Percentiles rank a stretch among this genome's conserved stretches.
phyloP scores from a whole-genome alignment of 2,797 vertebrate genomes.

The Pipistrellus nathusii region DNA sequence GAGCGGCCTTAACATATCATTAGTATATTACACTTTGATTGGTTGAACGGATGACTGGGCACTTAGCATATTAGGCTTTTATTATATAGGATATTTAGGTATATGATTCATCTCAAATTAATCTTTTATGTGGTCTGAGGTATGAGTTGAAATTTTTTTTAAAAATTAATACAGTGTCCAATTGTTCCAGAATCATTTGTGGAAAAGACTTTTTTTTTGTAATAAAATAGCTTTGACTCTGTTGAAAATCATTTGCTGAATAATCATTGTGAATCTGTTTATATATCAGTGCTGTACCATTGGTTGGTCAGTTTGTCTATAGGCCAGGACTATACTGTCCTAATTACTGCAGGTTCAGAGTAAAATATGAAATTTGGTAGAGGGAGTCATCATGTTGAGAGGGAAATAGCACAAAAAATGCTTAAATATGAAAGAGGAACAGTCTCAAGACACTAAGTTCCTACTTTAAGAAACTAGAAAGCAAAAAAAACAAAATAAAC shows the following conservation, averaged over 20 bases:
- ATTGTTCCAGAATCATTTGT: constrained; percentile 1
- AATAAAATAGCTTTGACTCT: neutral
- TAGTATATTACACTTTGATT: too few species aligned
- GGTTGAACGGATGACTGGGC: too few species aligned
- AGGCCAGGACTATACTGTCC: neutral
- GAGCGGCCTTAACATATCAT: too few species aligned
- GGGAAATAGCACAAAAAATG: neutral
- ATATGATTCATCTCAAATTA: neutral
- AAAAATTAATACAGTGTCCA: neutral
- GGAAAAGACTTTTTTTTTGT: neutral
- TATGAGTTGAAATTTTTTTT: neutral
- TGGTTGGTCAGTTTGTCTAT: neutral
- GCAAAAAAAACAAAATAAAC: constrained; percentile 7
- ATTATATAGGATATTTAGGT: neutral
- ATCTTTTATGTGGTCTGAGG: neutral
- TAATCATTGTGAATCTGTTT: neutral
- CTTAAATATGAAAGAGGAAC: neutral
- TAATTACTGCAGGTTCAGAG: neutral
- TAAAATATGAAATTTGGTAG: neutral
- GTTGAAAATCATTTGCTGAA: neutral
- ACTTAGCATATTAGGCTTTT: too few species aligned
- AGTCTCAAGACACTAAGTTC: neutral
- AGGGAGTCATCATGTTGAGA: neutral
- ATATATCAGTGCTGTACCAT: neutral
- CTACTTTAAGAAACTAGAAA: neutral